Conservation (phyloP, 2,113 vertebrate genomes). For the Grantiella picta region DNA sequence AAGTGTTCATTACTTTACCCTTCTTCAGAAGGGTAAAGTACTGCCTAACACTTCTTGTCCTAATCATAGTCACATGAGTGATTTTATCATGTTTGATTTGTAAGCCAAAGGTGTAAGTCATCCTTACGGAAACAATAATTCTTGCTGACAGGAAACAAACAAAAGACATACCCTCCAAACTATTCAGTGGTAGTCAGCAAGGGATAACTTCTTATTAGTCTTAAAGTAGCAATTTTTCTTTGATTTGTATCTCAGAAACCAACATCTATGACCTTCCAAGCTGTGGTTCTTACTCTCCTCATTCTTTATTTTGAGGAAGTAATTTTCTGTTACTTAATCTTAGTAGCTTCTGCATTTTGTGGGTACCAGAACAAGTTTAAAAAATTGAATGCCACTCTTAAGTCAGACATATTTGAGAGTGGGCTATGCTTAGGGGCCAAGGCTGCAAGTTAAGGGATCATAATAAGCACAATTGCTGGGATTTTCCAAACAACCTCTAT, state of each 20-base stretch:
- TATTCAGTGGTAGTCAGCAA: neutral
- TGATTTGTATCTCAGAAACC: neutral
- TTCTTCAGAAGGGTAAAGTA: neutral
- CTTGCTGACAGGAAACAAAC: constrained; percentile 1
- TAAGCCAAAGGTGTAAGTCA: neutral
- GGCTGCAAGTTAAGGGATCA: neutral
- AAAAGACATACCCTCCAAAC: neutral
- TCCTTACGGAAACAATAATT: neutral
- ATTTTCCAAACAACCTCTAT: neutral
- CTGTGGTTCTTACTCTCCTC: neutral
- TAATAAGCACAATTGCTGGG: neutral
- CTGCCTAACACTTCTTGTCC: neutral
- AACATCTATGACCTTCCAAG: neutral
- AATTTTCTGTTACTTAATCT: neutral
- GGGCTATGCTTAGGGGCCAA: neutral
- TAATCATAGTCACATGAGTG: neutral
- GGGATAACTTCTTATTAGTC: neutral
- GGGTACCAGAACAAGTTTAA: neutral
- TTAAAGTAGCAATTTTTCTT: neutral
- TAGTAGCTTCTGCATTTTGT: neutral
- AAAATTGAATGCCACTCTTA: neutral
- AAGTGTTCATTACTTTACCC: neutral
- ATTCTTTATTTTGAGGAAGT: neutral
- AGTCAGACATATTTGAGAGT: neutral
- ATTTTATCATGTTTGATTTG: neutral